phyloP scores from a whole-genome alignment of 2,888 invertebrate species.

The Drosophila crucigera region DNA sequence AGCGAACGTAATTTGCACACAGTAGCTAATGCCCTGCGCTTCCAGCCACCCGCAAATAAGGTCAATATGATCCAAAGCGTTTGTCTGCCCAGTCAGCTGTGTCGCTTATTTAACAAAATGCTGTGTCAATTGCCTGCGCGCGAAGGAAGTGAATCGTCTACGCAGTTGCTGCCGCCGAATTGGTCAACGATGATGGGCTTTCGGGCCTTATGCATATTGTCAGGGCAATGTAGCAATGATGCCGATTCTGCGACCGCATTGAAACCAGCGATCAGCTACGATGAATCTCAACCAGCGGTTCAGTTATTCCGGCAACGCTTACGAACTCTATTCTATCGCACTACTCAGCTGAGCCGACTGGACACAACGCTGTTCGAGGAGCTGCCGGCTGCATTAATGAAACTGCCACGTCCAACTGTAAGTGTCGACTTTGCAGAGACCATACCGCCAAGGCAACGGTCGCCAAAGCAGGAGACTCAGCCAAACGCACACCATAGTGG shows the following conservation, averaged over 20 bases:
- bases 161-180: constrained; percentile 73
- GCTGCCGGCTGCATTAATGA: constrained; percentile 86
- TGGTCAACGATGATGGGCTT: constrained; percentile 82
- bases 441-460: not conserved
- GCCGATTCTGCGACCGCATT: not conserved
- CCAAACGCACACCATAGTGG: too few relatives aligned
- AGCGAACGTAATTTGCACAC: constrained; percentile 27
- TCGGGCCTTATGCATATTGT: constrained; percentile 80
- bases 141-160: not conserved
- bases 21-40: constrained; percentile 48
- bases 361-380: constrained; percentile 87
- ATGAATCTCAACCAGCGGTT: constrained; percentile 53
- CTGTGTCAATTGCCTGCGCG: constrained; percentile 23
- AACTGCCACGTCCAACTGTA: constrained; percentile 21
- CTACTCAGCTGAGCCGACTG: constrained; percentile 79
- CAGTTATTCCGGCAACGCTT: constrained; percentile 77
- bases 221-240: constrained; percentile 41
- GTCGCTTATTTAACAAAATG: constrained; percentile 37
- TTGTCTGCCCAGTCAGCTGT: constrained; percentile 29
- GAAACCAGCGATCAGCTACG: not conserved
- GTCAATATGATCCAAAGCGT: constrained; percentile 8
- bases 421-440: not conserved
- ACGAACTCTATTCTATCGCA: constrained; percentile 74
- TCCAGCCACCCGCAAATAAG: constrained; percentile 17
- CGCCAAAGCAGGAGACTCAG: not conserved